These are phyloP conservation scores for Omphaloscelis lunosa DNA, from an alignment of 2,888 invertebrate genomes.

Conservation along the genomic window DNA sequence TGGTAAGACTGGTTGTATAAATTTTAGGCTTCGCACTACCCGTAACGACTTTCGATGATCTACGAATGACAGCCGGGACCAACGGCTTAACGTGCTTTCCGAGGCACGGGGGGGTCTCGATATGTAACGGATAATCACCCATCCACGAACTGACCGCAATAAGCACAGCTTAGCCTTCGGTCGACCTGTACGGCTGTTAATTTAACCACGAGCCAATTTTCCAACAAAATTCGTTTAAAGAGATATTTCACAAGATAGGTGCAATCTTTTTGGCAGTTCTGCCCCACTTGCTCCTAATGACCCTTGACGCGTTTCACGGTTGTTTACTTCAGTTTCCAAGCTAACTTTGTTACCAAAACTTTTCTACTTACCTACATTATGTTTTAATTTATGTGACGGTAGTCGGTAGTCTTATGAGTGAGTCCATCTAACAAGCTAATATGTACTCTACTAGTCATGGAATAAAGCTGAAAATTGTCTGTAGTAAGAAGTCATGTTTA, in stretches of 20 bases:
- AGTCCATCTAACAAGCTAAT: conserved; percentile 10
- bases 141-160: neutral
- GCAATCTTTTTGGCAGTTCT: conserved; percentile 67
- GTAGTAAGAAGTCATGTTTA: conserved; percentile 24
- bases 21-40: neutral
- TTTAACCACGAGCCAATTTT: neutral
- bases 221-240: conserved; percentile 25
- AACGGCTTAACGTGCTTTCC: neutral
- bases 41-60: neutral
- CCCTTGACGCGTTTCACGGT: conserved; percentile 70
- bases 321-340: conserved; percentile 67
- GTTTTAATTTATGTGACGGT: conserved; percentile 63
- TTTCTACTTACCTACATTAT: conserved; percentile 64
- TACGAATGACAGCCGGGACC: neutral
- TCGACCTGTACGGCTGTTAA: neutral
- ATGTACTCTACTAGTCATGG: neutral
- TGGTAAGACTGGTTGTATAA: neutral
- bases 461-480: conserved; percentile 20
- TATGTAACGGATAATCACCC: neutral
- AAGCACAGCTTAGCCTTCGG: neutral
- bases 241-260: conserved; percentile 57
- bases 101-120: neutral
- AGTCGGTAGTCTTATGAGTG: conserved; percentile 29
- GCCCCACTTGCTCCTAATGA: conserved; percentile 69
- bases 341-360: conserved; percentile 68